A percentile compares a stretch with the other conserved stretches of the same genome.
These are phyloP conservation scores for Raja brachyura DNA, from an alignment of 2,113 vertebrate species.

Conservation along the genomic window DNA sequence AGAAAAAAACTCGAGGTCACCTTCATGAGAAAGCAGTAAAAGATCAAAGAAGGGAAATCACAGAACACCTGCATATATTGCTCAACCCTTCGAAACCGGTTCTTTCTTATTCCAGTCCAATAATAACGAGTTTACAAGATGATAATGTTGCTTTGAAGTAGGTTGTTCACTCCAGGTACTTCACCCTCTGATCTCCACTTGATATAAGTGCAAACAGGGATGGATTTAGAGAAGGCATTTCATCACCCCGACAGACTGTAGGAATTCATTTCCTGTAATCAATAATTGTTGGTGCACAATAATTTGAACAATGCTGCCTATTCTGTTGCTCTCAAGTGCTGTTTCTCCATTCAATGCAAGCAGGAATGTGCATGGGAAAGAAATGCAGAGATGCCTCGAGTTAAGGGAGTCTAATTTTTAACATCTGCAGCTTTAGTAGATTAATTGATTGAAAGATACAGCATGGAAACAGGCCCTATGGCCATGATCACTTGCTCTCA, in stretches of 20 bases:
- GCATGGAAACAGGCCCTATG: too few species aligned
- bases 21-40: background rate
- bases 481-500: too few species aligned
- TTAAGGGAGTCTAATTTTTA: background rate
- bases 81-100: too few species aligned
- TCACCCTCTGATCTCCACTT: conserved; percentile 1
- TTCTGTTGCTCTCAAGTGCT: background rate
- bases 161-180: background rate
- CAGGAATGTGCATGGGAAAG: background rate
- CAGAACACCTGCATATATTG: background rate
- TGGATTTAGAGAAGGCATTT: background rate
- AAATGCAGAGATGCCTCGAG: background rate
- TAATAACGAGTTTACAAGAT: background rate
- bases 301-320: background rate
- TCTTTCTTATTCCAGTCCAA: background rate
- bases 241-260: background rate
- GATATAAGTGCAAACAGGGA: background rate
- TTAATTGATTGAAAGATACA: too few species aligned
- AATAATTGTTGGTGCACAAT: background rate
- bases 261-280: background rate
- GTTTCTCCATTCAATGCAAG: background rate
- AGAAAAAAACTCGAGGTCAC: background rate
- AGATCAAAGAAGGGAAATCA: background rate
- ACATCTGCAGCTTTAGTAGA: background rate
- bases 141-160: background rate